phyloP scores from a whole-genome alignment of 2,113 vertebrate species.

The Fukomys damarensis region DNA sequence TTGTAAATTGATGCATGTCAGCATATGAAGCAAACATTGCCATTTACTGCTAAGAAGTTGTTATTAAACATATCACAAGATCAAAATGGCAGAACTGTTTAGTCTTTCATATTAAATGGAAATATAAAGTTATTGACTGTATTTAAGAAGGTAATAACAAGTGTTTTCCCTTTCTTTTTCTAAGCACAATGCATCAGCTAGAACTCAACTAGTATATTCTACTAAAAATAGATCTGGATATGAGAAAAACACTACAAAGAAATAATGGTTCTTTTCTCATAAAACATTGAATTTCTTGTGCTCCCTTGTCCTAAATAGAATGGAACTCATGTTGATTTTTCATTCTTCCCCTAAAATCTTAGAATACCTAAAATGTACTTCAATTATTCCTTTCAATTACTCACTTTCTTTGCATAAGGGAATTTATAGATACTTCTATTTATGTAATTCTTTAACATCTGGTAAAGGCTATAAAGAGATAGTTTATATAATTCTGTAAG shows the following conservation, averaged over 20 bases:
- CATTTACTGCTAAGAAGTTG: constrained; percentile 62
- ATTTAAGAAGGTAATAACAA: constrained; percentile 65
- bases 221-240: constrained; percentile 20
- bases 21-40: constrained; percentile 72
- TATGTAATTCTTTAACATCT: constrained; percentile 58
- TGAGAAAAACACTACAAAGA: not conserved
- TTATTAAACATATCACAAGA: constrained; percentile 66
- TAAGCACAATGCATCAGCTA: not conserved
- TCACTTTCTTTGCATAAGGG: constrained; percentile 31
- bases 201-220: constrained; percentile 16
- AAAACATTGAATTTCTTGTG: constrained; percentile 10
- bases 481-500: constrained; percentile 50
- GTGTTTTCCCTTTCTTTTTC: constrained; percentile 54
- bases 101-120: constrained; percentile 61
- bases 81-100: constrained; percentile 60
- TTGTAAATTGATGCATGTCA: constrained; percentile 78
- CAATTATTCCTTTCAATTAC: constrained; percentile 26
- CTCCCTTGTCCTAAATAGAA: not conserved
- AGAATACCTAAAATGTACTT: constrained; percentile 11
- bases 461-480: constrained; percentile 54
- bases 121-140: constrained; percentile 45
- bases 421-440: constrained; percentile 29
- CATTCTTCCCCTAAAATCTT: not conserved
- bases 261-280: constrained; percentile 14
- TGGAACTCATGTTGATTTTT: constrained; percentile 12